Percentiles rank a stretch among this genome's conserved stretches.
These are phyloP conservation scores for Chitala chitala DNA, from an alignment of 2,113 vertebrate genomes.

Conservation along the genomic window DNA sequence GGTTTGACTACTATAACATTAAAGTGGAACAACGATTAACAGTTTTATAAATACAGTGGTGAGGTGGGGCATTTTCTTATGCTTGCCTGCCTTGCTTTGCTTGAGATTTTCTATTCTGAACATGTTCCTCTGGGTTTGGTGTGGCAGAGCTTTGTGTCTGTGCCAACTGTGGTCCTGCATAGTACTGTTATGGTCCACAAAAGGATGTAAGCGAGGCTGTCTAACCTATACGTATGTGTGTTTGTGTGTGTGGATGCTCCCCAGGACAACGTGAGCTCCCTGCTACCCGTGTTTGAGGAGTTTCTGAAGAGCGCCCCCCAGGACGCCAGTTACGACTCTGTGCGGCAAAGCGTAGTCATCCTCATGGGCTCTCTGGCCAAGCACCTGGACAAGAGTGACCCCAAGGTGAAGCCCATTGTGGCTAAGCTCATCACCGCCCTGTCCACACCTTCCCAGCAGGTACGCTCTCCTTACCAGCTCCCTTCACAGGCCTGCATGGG, in stretches of 20 bases:
- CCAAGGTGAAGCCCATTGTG: slow-evolving; percentile 96
- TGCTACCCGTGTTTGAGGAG: slow-evolving; percentile 96
- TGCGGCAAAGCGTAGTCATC: slow-evolving; percentile 95
- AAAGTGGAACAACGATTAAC: too few relatives aligned
- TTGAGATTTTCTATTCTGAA: too few relatives aligned
- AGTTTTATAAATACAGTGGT: too few relatives aligned
- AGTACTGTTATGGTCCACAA: too few relatives aligned
- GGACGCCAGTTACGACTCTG: slow-evolving; percentile 91
- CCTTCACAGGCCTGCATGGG: too few relatives aligned
- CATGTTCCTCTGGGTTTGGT: too few relatives aligned
- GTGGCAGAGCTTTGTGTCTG: too few relatives aligned
- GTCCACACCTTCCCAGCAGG: slow-evolving; percentile 95
- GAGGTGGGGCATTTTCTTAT: too few relatives aligned
- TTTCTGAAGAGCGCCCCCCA: slow-evolving; percentile 92
- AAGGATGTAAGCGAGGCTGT: too few relatives aligned
- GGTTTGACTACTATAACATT: too few relatives aligned
- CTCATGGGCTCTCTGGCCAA: slow-evolving; percentile 97
- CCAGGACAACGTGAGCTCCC: slow-evolving; percentile 89
- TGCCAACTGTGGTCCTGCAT: too few relatives aligned
- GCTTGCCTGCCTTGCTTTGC: too few relatives aligned
- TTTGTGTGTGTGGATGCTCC: slow-evolving; percentile 18
- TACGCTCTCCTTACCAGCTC: slow-evolving; percentile 44
- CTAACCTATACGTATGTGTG: not conserved
- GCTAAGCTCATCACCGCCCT: slow-evolving; percentile 94
- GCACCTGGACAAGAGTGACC: slow-evolving; percentile 94